phyloP scores from a whole-genome alignment of 2,113 vertebrate genomes.

The Hiodon alosoides region DNA sequence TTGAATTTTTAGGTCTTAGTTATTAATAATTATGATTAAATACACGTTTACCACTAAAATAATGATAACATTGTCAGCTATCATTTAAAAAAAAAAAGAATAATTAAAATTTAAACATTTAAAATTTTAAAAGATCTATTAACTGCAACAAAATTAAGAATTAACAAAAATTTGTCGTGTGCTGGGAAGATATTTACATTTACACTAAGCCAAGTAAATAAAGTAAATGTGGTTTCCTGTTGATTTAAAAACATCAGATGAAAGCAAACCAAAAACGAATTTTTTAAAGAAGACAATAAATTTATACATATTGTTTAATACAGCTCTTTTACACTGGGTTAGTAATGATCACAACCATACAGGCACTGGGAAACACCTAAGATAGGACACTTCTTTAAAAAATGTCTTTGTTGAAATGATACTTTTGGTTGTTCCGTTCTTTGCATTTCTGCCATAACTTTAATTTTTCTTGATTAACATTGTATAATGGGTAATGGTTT shows the following conservation, averaged over 20 bases:
- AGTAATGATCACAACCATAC: background rate
- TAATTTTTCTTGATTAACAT: constrained; percentile 13
- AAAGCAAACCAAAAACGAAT: background rate
- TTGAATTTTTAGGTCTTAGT: too few relatives aligned
- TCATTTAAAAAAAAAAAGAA: too few relatives aligned
- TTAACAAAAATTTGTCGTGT: too few relatives aligned
- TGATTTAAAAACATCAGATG: background rate
- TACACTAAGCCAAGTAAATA: too few relatives aligned
- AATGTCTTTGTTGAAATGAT: constrained; percentile 3
- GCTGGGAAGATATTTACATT: too few relatives aligned
- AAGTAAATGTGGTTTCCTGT: background rate
- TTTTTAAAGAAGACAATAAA: constrained; percentile 6
- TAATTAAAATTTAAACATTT: too few relatives aligned
- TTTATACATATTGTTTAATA: constrained; percentile 14
- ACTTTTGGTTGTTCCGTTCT: background rate
- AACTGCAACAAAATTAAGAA: too few relatives aligned
- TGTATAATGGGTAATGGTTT: constrained; percentile 6
- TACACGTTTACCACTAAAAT: too few relatives aligned
- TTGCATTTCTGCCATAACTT: background rate
- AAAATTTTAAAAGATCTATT: too few relatives aligned
- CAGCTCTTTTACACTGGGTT: constrained; percentile 11
- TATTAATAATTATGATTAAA: too few relatives aligned
- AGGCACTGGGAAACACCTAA: background rate
- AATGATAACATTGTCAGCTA: too few relatives aligned
- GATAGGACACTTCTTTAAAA: too few relatives aligned